Conservation (phyloP, 2,113 vertebrate genomes). For the Phocoena phocoena region DNA sequence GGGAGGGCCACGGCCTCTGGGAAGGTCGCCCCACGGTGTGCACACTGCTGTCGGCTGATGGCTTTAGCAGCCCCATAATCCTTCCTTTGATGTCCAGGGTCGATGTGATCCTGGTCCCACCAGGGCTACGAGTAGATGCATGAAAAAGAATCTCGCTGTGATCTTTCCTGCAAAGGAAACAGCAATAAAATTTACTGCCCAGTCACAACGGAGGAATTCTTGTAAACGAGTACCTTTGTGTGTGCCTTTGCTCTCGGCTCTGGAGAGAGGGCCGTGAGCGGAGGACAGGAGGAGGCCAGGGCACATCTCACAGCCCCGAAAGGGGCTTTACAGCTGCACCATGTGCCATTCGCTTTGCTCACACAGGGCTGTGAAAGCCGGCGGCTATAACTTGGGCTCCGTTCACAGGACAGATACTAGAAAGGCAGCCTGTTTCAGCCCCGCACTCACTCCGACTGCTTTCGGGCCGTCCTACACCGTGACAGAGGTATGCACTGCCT, state of each 20-base stretch:
- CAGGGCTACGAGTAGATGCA: constrained; percentile 66
- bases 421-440: background rate
- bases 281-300: background rate
- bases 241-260: background rate
- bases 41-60: constrained; percentile 66
- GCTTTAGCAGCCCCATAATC: constrained; percentile 77
- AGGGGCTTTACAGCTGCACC: background rate
- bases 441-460: background rate
- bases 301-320: background rate
- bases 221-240: background rate
- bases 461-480: fast-evolving
- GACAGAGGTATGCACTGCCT: background rate
- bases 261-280: background rate
- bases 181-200: constrained; percentile 78
- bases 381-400: background rate
- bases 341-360: fast-evolving
- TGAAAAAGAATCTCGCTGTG: constrained; percentile 79
- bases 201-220: constrained; percentile 40
- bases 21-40: constrained; percentile 54
- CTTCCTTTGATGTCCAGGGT: constrained; percentile 82
- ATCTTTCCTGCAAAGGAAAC: constrained; percentile 85
- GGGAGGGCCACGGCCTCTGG: constrained; percentile 57
- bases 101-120: constrained; percentile 78
- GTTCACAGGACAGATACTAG: fast-evolving
- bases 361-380: background rate